phyloP scores from a whole-genome alignment of 2,113 vertebrate genomes.

The Gasterosteus aculeatus region DNA sequence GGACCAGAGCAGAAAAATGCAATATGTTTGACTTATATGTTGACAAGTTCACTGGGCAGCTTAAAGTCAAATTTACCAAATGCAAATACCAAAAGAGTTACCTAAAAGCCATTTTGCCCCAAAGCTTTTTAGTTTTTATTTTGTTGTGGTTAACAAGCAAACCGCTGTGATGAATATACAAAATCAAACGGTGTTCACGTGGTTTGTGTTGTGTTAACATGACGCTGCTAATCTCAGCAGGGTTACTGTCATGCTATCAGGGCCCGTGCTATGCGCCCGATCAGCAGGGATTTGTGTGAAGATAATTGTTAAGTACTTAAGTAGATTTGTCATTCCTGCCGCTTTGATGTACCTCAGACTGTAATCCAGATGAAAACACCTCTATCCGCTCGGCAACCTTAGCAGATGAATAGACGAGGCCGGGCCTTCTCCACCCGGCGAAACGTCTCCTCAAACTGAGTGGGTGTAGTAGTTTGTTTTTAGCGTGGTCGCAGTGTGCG shows the following conservation, averaged over 20 bases:
- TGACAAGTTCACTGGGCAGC: background rate
- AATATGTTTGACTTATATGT: background rate
- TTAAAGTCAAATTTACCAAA: background rate
- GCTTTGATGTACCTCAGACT: background rate
- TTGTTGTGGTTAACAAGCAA: background rate
- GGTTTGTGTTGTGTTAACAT: constrained; percentile 8
- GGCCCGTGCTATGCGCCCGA: too few species aligned
- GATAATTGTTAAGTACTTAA: background rate
- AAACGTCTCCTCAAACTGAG: constrained; percentile 45
- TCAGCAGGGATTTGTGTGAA: background rate
- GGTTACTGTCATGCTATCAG: background rate
- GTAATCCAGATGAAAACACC: constrained; percentile 3
- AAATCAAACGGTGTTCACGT: background rate
- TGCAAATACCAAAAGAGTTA: background rate
- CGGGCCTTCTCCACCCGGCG: constrained; percentile 19
- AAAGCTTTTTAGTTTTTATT: background rate
- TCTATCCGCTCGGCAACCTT: constrained; percentile 16
- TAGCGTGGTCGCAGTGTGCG: constrained; percentile 28
- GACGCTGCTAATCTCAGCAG: background rate
- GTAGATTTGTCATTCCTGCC: constrained; percentile 1
- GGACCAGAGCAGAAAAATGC: background rate
- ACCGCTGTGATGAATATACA: background rate
- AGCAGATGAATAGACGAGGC: constrained; percentile 8
- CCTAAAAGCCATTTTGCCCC: background rate
- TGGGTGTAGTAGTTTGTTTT: constrained; percentile 49